phyloP scores from a whole-genome alignment of 2,797 vertebrate genomes.

The Tapera naevia region DNA sequence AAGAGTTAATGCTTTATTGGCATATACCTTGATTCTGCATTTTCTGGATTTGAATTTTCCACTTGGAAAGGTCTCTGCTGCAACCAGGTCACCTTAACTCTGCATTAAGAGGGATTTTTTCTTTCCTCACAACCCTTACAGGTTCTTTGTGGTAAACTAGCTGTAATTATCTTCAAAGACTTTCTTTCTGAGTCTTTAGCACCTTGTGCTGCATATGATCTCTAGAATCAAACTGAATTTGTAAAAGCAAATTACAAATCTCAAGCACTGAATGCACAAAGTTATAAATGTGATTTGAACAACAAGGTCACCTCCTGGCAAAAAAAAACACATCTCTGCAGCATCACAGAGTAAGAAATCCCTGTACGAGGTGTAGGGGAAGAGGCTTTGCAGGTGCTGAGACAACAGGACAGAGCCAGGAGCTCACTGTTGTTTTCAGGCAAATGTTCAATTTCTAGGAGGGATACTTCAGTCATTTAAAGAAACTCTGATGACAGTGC shows the following conservation, averaged over 20 bases:
- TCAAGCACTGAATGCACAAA: not conserved
- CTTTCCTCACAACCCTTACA: slow-evolving; percentile 45
- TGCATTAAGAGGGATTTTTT: slow-evolving; percentile 2
- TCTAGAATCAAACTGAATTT: slow-evolving; percentile 21
- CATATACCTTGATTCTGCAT: not conserved
- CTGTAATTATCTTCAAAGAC: slow-evolving; percentile 70
- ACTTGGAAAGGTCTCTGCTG: slow-evolving; percentile 24
- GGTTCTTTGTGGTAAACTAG: slow-evolving; percentile 47
- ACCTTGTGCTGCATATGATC: not conserved
- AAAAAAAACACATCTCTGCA: not conserved
- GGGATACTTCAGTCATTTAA: not conserved
- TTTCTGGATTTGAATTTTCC: slow-evolving; percentile 27
- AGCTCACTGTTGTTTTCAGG: not conserved
- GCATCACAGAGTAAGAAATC: not conserved
- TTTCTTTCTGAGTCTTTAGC: slow-evolving; percentile 63
- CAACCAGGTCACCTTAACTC: slow-evolving; percentile 7
- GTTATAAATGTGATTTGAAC: not conserved
- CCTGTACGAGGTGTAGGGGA: not conserved
- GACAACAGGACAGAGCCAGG: not conserved
- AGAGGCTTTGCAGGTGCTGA: not conserved
- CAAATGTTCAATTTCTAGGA: not conserved
- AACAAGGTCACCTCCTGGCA: not conserved
- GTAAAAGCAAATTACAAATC: slow-evolving; percentile 39
- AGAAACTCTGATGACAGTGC: not conserved
- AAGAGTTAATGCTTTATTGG: slow-evolving; percentile 27